These are phyloP conservation scores for Corbicula japonica DNA, from an alignment of 2,888 invertebrate species.

Conservation along the genomic window DNA sequence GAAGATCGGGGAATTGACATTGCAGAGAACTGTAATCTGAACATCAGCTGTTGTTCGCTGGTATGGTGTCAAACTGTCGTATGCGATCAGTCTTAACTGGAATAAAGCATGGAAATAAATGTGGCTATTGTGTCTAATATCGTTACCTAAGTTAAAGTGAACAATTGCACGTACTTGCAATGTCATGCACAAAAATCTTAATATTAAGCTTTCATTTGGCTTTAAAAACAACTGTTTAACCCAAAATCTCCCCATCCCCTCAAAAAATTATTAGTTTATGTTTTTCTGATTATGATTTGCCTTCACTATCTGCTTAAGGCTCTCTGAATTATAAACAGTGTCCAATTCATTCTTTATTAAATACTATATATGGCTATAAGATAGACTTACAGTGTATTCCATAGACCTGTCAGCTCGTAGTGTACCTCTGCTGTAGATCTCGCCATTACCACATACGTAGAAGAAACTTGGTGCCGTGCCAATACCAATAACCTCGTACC, in stretches of 20 bases:
- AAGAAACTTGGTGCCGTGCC: conserved; percentile 79
- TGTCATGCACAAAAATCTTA: no score
- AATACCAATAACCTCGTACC: conserved; percentile 74
- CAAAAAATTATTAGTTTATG: no score
- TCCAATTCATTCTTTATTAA: no score
- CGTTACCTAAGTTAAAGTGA: no score
- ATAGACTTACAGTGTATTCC: conserved; percentile 74
- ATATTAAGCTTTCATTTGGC: no score
- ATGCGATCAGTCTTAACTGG: conserved; percentile 77
- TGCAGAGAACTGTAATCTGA: conserved; percentile 76
- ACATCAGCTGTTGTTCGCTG: conserved; percentile 78
- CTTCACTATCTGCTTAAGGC: no score
- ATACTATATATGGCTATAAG: not conserved
- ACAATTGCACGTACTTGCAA: no score
- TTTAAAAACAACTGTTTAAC: no score
- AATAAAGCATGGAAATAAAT: conserved; percentile 20
- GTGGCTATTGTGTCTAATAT: no score
- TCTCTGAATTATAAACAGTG: no score
- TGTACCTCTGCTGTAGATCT: conserved; percentile 65
- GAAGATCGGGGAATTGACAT: conserved; percentile 81
- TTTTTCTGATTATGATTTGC: no score
- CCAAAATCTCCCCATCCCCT: no score
- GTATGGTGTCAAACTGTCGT: conserved; percentile 76
- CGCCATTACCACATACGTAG: conserved; percentile 65
- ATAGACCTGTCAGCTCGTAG: conserved; percentile 73